Evolutionary conservation across 1,140 invertebrate species (phyloP).

Genomic region (Aphaenogaster ashmeadi): DNA sequence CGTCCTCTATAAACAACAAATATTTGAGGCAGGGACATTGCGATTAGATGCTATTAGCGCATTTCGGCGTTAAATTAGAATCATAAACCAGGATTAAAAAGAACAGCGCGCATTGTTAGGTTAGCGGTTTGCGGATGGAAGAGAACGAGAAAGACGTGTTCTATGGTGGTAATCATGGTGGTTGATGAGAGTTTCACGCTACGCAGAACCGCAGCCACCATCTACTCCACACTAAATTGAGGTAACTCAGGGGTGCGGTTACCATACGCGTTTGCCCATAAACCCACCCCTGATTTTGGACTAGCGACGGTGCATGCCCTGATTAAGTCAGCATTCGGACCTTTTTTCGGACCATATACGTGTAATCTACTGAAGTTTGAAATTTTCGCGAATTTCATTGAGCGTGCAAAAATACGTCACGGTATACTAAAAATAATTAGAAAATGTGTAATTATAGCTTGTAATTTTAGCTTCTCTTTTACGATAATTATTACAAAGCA

Average conservation of each 20-base stretch:
- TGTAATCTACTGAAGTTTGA: background rate
- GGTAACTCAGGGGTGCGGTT: constrained; percentile 79
- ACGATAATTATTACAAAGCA: background rate
- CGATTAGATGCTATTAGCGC: background rate
- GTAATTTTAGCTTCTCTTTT: background rate
- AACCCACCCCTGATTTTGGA: constrained; percentile 60
- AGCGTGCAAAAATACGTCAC: background rate
- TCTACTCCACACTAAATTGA: constrained; percentile 79
- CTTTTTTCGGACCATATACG: background rate
- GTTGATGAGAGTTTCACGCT: constrained; percentile 85
- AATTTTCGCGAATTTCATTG: background rate
- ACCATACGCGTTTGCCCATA: constrained; percentile 76
- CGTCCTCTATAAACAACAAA: background rate
- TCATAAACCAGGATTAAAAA: background rate
- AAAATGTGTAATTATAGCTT: background rate
- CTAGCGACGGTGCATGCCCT: background rate
- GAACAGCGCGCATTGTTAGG: background rate
- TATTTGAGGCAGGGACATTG: background rate
- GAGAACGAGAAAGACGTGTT: constrained; percentile 58
- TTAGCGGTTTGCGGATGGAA: constrained; percentile 42
- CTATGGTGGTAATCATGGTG: constrained; percentile 81
- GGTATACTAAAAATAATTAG: background rate
- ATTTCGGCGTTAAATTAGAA: background rate
- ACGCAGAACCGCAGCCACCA: constrained; percentile 79
- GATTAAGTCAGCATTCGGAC: background rate